Conservation (phyloP, 2,113 vertebrate species). For the Notarius lentiginosus region DNA sequence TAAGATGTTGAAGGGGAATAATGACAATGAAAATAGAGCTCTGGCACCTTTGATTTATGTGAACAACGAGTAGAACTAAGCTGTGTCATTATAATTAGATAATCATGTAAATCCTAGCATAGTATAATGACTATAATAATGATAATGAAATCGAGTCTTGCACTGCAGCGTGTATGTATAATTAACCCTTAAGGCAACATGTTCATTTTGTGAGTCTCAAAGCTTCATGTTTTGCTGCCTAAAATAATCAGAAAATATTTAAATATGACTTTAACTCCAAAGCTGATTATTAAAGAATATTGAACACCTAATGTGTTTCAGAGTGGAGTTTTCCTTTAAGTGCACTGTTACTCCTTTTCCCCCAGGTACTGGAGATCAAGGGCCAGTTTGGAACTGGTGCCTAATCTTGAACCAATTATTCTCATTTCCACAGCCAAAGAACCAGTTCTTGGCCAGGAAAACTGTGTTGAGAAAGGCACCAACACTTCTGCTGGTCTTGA, state of each 20-base stretch:
- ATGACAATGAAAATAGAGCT: background rate
- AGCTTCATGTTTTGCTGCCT: background rate
- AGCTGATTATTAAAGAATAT: too few species aligned
- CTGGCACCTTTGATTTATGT: background rate
- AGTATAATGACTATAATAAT: background rate
- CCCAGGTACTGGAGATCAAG: too few species aligned
- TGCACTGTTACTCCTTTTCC: too few species aligned
- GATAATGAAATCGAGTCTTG: background rate
- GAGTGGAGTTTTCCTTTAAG: background rate
- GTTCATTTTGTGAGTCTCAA: background rate
- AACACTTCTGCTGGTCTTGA: too few species aligned
- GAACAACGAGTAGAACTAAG: background rate
- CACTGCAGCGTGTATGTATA: background rate
- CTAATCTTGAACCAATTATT: too few species aligned
- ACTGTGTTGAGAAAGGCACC: too few species aligned
- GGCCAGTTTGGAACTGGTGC: too few species aligned
- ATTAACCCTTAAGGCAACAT: background rate
- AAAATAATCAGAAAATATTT: background rate
- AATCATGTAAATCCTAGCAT: background rate
- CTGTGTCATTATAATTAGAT: background rate
- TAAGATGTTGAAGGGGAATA: too few species aligned
- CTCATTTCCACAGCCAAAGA: too few species aligned
- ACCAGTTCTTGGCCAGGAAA: too few species aligned
- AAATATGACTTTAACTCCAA: too few species aligned
- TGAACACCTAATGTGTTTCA: too few species aligned